Conservation (phyloP, 2,113 vertebrate species). For the Butastur rufipennis region DNA sequence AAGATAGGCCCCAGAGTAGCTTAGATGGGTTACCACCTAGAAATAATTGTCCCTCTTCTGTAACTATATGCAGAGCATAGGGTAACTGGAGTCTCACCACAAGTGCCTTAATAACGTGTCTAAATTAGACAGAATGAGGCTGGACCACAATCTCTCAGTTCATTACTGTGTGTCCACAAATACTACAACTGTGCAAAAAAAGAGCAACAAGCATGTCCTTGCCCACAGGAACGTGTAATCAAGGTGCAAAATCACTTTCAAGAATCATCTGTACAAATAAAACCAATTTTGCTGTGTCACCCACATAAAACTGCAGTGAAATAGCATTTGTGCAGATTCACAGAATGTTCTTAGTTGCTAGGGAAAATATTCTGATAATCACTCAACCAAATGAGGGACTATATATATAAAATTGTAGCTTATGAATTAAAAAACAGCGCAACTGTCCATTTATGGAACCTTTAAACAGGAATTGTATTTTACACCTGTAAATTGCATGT, state of each 20-base stretch:
- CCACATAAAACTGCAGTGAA: background rate
- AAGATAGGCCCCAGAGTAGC: background rate
- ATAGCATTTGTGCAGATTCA: background rate
- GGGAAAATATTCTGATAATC: background rate
- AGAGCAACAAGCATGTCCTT: background rate
- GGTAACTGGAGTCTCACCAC: background rate
- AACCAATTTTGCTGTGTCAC: background rate
- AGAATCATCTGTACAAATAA: background rate
- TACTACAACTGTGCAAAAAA: background rate
- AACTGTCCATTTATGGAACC: background rate
- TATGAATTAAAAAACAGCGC: background rate
- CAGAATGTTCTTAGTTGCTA: background rate
- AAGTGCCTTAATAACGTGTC: background rate
- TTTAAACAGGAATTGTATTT: background rate
- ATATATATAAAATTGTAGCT: background rate
- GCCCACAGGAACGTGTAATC: background rate
- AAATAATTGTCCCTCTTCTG: background rate
- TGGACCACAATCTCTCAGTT: background rate
- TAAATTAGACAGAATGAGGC: background rate
- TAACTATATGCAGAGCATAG: background rate
- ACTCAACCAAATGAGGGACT: background rate
- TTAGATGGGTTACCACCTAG: background rate
- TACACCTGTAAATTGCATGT: background rate
- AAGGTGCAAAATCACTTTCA: background rate
- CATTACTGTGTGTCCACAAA: background rate